Evolutionary conservation across 2,113 vertebrate species (phyloP).

Genomic region (Bungarus multicinctus): DNA sequence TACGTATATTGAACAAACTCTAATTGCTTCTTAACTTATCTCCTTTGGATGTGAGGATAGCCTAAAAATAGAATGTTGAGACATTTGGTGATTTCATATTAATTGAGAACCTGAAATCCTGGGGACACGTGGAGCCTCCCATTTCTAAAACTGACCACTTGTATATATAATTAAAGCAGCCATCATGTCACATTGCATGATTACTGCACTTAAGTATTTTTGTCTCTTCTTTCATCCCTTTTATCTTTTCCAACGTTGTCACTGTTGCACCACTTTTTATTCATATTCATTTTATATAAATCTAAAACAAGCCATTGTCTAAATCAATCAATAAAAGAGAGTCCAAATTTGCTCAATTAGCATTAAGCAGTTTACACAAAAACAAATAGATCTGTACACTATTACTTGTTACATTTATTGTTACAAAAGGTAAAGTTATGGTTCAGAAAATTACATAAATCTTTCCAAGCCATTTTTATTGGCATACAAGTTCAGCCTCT

Average conservation of each 20-base stretch:
- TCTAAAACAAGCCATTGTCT: neutral
- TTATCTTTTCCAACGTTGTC: neutral
- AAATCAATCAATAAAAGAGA: neutral
- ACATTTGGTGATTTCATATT: neutral
- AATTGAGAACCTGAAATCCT: neutral
- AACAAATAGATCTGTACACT: neutral
- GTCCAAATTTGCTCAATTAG: neutral
- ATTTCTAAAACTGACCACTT: neutral
- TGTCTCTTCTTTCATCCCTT: neutral
- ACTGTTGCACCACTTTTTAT: neutral
- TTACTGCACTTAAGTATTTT: neutral
- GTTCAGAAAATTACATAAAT: neutral
- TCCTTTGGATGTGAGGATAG: neutral
- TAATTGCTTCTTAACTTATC: neutral
- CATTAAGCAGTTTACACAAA: neutral
- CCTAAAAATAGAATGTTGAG: neutral
- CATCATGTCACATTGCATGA: neutral
- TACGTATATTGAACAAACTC: neutral
- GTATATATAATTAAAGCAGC: neutral
- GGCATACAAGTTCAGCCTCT: neutral
- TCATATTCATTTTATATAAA: neutral
- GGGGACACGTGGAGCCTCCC: neutral
- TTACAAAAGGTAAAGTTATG: neutral
- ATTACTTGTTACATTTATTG: neutral
- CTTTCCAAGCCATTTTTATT: neutral